These are phyloP conservation scores for Cylloceria caligata DNA, from an alignment of 2,888 invertebrate species.

Conservation along the genomic window DNA sequence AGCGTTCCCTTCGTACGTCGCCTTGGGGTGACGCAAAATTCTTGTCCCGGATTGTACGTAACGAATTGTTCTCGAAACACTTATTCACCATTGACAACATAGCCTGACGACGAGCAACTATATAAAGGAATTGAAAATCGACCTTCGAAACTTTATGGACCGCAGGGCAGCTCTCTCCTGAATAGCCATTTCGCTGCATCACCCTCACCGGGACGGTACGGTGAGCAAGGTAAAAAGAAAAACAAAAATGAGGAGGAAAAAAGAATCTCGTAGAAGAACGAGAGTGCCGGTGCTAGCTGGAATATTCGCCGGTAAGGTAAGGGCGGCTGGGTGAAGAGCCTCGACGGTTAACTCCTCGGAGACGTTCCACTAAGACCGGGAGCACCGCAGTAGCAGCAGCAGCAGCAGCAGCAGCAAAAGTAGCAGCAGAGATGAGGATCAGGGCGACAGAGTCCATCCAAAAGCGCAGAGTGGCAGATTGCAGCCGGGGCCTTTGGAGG, in stretches of 20 bases:
- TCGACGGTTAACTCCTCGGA: slow-evolving; percentile 74
- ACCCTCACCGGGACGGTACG: neutral
- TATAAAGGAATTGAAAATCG: slow-evolving; percentile 1
- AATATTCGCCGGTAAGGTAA: slow-evolving; percentile 52
- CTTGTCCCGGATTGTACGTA: slow-evolving; percentile 61
- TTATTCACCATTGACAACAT: neutral
- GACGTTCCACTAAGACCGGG: slow-evolving; percentile 59
- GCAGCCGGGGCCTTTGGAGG: slow-evolving; percentile 82
- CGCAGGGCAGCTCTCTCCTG: slow-evolving; percentile 26
- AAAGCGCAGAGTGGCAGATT: slow-evolving; percentile 82
- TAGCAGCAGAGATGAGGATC: slow-evolving; percentile 57
- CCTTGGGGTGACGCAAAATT: slow-evolving; percentile 71
- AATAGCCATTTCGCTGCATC: slow-evolving; percentile 52
- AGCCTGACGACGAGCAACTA: slow-evolving; percentile 9
- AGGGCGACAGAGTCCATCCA: slow-evolving; percentile 72
- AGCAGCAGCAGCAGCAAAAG: slow-evolving; percentile 46
- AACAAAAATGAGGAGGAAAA: slow-evolving; percentile 62
- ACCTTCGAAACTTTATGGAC: neutral
- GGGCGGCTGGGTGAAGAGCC: slow-evolving; percentile 72
- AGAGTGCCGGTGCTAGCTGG: slow-evolving; percentile 42
- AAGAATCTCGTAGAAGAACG: slow-evolving; percentile 56
- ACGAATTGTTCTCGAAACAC: slow-evolving; percentile 36
- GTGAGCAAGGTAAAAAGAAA: slow-evolving; percentile 51
- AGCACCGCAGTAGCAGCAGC: slow-evolving; percentile 20
- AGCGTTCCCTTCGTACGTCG: slow-evolving; percentile 74